Evolutionary conservation across 2,888 invertebrate species (phyloP).

Genomic region (Amiota minor): DNA sequence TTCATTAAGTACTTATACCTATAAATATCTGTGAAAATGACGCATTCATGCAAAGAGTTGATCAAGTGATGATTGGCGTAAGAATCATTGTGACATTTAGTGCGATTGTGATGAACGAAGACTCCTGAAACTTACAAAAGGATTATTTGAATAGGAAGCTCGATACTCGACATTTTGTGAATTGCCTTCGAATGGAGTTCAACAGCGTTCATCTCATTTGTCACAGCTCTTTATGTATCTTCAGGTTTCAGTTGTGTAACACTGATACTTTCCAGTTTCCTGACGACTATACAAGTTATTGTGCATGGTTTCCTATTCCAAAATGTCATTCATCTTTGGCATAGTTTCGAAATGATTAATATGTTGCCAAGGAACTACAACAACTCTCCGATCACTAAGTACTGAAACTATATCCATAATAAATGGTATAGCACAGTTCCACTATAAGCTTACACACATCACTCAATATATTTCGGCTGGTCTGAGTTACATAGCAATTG

Average conservation of each 20-base stretch:
- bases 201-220: no score
- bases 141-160: constrained; percentile 2
- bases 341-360: constrained; percentile 6
- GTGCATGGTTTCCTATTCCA: no score
- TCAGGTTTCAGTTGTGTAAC: no score
- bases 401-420: not conserved
- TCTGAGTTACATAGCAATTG: not conserved
- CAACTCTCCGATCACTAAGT: not conserved
- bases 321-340: not conserved
- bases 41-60: not conserved
- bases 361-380: not conserved
- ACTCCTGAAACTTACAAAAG: not conserved
- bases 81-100: not conserved
- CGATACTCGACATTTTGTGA: not conserved
- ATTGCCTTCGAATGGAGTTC: no score
- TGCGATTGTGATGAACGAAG: not conserved
- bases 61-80: not conserved
- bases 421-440: not conserved
- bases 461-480: not conserved
- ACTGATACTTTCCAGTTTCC: no score
- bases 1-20: no score
- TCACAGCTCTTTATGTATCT: no score
- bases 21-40: not conserved
- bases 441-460: not conserved
- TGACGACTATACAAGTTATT: no score